Base-by-base conservation (phyloP, 2,888 invertebrate species). In the Melipona bicolor region DNA sequence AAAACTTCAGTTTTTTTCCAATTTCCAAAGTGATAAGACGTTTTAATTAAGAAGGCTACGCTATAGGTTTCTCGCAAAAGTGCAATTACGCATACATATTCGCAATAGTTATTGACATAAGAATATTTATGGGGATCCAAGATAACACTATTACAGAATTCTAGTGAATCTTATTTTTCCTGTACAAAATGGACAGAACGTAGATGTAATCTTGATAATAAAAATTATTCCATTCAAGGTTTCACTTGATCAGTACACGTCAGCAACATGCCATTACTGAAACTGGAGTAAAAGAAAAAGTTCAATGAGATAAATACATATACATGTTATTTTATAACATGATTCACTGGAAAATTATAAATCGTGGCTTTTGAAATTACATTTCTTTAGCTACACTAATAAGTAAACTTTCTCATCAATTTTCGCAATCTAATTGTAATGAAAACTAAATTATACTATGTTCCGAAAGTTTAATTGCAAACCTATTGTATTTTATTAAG, bases 111-210 rank as follows among this genome's bases (percentile, higher is more conserved):
- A 36, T 36, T 43, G 43, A 43, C 9, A 43, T 43, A 11, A 11
- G n/a, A 15, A 15, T 59, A 59, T 24, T n/a, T n/a, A 56, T 56
- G 5, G 56, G n/a, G 5, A 85, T 75, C 83, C 81, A 62, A 49
- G 43, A 1, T 52, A 74, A 43, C 50, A 32, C 17, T 54, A 24
- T 17, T 43, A 15, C 17, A 24, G 49, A 19, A 43, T 50, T n/a
- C 32, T 17, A 19, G 5, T 11, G 36, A 32, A 71, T 43, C 24
- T 43, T 4, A 27, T 27, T 32, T 43, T 17, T 62, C 11, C 13
- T 32, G 3, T 17, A 0, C 3, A 4, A 27, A 24, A 67, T 13
- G n/a, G 61, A n/a, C 13, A 11, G 43, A 32, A 78, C 0, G 32
- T 67, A 24, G 3, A 62, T 21, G 15, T 27, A 65, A 43, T 79